Conservation (phyloP, 2,113 vertebrate genomes). For the Dendropsophus ebraccatus region DNA sequence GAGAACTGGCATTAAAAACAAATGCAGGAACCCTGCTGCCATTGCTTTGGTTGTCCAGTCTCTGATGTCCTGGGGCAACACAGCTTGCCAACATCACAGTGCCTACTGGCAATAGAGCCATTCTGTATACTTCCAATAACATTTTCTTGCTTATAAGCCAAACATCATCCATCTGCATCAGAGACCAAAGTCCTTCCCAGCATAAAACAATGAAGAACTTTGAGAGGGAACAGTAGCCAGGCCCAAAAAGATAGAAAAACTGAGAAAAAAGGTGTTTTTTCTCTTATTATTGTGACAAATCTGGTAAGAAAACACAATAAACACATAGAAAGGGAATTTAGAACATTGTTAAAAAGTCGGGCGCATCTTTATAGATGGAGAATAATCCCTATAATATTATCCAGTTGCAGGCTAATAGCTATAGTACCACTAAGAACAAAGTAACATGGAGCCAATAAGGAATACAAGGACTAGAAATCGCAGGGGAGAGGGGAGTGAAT, state of each 20-base stretch:
- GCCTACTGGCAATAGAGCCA: background rate
- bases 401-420: background rate
- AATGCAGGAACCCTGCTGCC: background rate
- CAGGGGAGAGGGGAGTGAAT: conserved; percentile 19
- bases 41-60: background rate
- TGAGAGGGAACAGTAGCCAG: background rate
- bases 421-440: background rate
- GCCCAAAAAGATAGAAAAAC: background rate
- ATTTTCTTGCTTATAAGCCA: background rate
- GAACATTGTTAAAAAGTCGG: background rate
- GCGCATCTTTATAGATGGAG: background rate
- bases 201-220: conserved; percentile 6
- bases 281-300: background rate
- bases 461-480: conserved; percentile 27
- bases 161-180: background rate
- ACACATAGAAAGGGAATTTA: background rate
- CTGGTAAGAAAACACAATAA: background rate
- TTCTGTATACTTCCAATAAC: conserved; percentile 6
- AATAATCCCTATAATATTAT: background rate
- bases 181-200: conserved; percentile 13
- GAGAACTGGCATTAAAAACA: background rate
- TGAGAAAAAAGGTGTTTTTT: background rate
- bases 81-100: background rate
- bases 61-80: background rate
- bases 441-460: conserved; percentile 6